Evolutionary conservation across 2,888 invertebrate species (phyloP).

Genomic region (Pteria penguin): DNA sequence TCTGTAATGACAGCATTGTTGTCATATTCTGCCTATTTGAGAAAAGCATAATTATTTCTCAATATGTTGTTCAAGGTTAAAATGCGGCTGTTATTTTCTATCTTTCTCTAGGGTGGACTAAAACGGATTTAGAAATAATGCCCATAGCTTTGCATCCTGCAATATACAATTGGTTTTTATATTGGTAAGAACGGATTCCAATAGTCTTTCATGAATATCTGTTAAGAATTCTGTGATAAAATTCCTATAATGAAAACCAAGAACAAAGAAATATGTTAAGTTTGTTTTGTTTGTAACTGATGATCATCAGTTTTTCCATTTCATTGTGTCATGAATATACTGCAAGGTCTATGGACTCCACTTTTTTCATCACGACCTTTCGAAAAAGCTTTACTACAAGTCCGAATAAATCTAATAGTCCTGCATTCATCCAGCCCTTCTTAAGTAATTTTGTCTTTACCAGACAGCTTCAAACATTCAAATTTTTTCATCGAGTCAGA

Average conservation of each 20-base stretch:
- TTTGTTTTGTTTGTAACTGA: no score
- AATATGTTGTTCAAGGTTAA: no score
- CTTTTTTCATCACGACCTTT: conserved; percentile 28
- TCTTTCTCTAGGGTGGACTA: conserved; percentile 25
- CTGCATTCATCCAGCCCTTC: background rate
- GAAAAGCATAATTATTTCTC: conserved; percentile 20
- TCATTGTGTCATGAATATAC: no score
- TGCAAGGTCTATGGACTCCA: conserved; percentile 15
- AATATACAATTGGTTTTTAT: conserved; percentile 29
- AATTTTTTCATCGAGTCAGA: background rate
- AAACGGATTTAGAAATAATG: conserved; percentile 22
- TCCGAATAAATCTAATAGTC: conserved; percentile 8
- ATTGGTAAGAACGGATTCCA: conserved; percentile 30
- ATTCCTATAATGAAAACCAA: no score
- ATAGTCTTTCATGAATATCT: conserved; percentile 29
- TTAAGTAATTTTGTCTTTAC: background rate
- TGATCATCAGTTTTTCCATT: no score
- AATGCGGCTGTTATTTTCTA: no score
- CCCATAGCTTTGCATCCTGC: conserved; percentile 37
- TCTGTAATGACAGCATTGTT: background rate
- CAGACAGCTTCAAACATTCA: background rate
- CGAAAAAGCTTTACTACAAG: conserved; percentile 16
- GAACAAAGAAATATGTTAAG: conserved; percentile 24
- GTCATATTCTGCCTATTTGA: background rate
- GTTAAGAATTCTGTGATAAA: conserved; percentile 32